phyloP scores from a whole-genome alignment of 2,113 vertebrate genomes.

The Barbus barbus region DNA sequence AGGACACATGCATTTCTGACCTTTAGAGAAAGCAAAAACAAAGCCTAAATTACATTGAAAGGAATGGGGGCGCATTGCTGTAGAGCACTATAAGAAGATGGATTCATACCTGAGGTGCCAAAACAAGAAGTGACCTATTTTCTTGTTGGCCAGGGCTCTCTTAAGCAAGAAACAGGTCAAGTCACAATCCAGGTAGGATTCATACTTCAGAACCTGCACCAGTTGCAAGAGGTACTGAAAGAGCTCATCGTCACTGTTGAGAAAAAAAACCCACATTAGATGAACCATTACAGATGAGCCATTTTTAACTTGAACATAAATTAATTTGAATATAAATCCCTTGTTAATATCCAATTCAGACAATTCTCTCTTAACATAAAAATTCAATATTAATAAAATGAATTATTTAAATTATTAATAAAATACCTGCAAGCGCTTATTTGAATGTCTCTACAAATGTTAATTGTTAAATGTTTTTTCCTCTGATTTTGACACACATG shows the following conservation, averaged over 20 bases:
- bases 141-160: slow-evolving; percentile 89
- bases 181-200: slow-evolving; percentile 94
- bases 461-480: background rate
- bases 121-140: slow-evolving; percentile 96
- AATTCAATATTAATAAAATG: background rate
- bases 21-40: slow-evolving; percentile 66
- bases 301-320: too few species aligned
- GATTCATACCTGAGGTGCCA: slow-evolving; percentile 90
- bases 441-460: background rate
- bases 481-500: background rate
- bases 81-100: background rate
- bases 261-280: slow-evolving; percentile 9
- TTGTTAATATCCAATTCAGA: background rate
- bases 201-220: slow-evolving; percentile 96
- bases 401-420: background rate
- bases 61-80: background rate
- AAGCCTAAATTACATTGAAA: slow-evolving; percentile 1
- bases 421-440: background rate
- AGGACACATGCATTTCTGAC: slow-evolving; percentile 93
- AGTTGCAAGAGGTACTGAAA: slow-evolving; percentile 94
- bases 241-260: slow-evolving; percentile 86
- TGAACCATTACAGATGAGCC: too few species aligned
- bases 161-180: slow-evolving; percentile 91
- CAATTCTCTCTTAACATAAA: background rate
- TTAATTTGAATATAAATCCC: background rate